Percentiles rank a stretch among this genome's conserved stretches.
phyloP scores from a whole-genome alignment of 2,797 vertebrate species.

The Ficedula albicollis region DNA sequence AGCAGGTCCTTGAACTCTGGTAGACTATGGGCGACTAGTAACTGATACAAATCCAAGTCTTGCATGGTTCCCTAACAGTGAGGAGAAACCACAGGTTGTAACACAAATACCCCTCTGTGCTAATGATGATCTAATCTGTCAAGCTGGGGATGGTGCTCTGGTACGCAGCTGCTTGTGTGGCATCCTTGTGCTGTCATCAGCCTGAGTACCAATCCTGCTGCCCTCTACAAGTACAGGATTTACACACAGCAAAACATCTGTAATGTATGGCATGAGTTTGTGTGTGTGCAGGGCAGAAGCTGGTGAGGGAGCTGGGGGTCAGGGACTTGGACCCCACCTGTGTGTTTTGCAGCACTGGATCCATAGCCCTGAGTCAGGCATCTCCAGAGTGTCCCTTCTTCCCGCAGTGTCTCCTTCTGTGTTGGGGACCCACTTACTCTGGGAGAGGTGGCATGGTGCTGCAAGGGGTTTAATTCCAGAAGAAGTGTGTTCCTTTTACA shows the following conservation, averaged over 20 bases:
- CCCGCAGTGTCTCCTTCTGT: background rate
- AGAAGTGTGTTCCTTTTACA: background rate
- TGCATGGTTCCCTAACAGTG: background rate
- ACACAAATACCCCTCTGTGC: background rate
- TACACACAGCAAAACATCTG: background rate
- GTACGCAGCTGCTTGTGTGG: background rate
- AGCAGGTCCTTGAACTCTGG: background rate
- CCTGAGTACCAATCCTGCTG: background rate
- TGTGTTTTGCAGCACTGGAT: background rate
- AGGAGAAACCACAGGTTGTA: background rate
- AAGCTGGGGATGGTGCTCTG: background rate
- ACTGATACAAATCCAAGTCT: background rate
- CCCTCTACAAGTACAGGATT: background rate
- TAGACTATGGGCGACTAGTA: background rate
- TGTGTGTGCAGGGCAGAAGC: background rate
- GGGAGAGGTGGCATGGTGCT: background rate
- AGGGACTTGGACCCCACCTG: background rate
- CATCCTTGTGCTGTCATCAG: background rate
- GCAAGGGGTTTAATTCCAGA: background rate
- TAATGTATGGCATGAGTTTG: rapidly evolving
- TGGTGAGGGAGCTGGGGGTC: background rate
- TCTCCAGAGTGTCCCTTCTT: background rate
- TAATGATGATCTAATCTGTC: background rate
- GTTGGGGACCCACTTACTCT: background rate
- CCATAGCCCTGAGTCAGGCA: rapidly evolving